Percentiles rank a stretch among this genome's conserved stretches.
These are phyloP conservation scores for Cheilosia variabilis DNA, from an alignment of 2,888 invertebrate species.

Conservation along the genomic window DNA sequence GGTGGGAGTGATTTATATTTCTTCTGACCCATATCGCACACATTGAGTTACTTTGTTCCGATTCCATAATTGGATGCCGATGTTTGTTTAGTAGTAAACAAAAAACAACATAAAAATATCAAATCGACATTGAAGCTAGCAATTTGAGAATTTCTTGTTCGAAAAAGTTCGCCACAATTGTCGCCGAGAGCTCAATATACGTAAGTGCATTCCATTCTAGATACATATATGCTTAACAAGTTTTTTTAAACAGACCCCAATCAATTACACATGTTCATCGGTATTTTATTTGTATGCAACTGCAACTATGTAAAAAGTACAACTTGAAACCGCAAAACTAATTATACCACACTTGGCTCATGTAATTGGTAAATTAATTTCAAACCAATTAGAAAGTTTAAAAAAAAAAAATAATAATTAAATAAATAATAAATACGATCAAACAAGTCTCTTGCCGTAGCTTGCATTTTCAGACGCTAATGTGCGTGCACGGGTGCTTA, in stretches of 20 bases:
- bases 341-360: slow-evolving; percentile 56
- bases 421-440: slow-evolving; percentile 50
- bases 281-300: slow-evolving; percentile 30
- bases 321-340: slow-evolving; percentile 62
- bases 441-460: slow-evolving; percentile 58
- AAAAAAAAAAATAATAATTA: slow-evolving; percentile 28
- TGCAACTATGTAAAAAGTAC: slow-evolving; percentile 4
- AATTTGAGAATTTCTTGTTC: slow-evolving; percentile 46
- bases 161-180: slow-evolving; percentile 62
- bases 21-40: slow-evolving; percentile 48
- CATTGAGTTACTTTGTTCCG: slow-evolving; percentile 50
- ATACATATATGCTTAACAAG: slow-evolving; percentile 21
- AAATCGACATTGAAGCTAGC: slow-evolving; percentile 17
- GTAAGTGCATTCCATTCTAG: slow-evolving; percentile 51
- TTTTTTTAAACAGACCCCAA: slow-evolving; percentile 31
- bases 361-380: slow-evolving; percentile 72
- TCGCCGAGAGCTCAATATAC: slow-evolving; percentile 69
- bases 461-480: slow-evolving; percentile 66
- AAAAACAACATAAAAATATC: slow-evolving; percentile 39
- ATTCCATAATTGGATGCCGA: slow-evolving; percentile 44
- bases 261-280: slow-evolving; percentile 6
- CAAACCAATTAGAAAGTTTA: slow-evolving; percentile 73
- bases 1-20: slow-evolving; percentile 62
- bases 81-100: slow-evolving; percentile 56
- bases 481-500: slow-evolving; percentile 70